Evolutionary conservation across 2,113 vertebrate species (phyloP).

Genomic region (Scophthalmus maximus): DNA sequence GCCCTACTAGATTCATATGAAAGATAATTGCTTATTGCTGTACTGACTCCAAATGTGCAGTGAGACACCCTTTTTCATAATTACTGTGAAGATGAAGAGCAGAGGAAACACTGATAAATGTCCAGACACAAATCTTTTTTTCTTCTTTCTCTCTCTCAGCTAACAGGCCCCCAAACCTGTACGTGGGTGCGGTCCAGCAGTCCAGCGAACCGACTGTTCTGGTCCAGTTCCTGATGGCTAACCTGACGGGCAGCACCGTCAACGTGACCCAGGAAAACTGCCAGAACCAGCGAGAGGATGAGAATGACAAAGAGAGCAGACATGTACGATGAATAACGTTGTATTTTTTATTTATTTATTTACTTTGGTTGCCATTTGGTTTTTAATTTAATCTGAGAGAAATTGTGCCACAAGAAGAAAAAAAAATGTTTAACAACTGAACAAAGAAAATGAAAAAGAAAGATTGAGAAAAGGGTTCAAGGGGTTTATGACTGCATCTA

Average conservation of each 20-base stretch:
- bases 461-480: too few relatives aligned
- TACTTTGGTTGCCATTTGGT: too few relatives aligned
- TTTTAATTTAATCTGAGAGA: too few relatives aligned
- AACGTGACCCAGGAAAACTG: conserved; percentile 88
- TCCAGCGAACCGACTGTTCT: conserved; percentile 75
- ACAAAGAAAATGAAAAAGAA: background rate
- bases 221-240: conserved; percentile 89
- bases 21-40: too few relatives aligned
- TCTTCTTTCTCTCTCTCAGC: conserved; percentile 67
- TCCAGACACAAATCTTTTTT: background rate
- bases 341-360: background rate
- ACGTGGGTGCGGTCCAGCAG: conserved; percentile 82
- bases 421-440: too few relatives aligned
- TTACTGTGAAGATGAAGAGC: background rate
- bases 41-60: too few relatives aligned
- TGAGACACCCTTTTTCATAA: background rate
- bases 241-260: conserved; percentile 85
- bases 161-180: conserved; percentile 85
- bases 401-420: too few relatives aligned
- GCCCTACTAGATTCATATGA: too few relatives aligned
- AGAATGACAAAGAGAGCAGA: conserved; percentile 77
- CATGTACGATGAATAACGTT: conserved; percentile 76
- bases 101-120: too few relatives aligned
- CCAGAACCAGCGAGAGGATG: conserved; percentile 75
- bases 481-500: too few relatives aligned